Base-by-base conservation (phyloP, 2,113 vertebrate species). In the Actinemys pallida region DNA sequence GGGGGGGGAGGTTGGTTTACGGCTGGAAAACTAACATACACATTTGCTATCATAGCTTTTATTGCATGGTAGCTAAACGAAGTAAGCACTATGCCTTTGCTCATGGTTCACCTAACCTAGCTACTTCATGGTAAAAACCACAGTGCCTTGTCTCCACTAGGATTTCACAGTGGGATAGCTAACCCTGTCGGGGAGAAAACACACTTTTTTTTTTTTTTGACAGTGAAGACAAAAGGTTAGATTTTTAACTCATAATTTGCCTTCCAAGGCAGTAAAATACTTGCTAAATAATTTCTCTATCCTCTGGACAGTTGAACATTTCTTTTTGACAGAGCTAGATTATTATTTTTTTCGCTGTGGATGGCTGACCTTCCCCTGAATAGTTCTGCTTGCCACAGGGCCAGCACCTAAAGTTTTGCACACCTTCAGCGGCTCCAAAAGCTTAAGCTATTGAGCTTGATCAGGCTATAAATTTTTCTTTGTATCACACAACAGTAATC, bases 291-390 rank as follows among this genome's bases (percentile, higher is more conserved):
- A 81, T 39, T 5, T 56, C 8, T 53, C 24, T 11, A 54, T 10
- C 8, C 76, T 81, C 53, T 2, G 11, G 1, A 1, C 8, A 50
- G 69, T 0, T 0, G 11, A 59, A 11, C 42, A 56, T 8, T 0
- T 93, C 39, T 81, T 69, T 65, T 22, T n/a, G 45, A 39, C 3
- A 4, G 27, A 88, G 12, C 1, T 4, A 13, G n/a, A 39, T 84
- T n/a, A 45, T 76, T 76, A 7, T 45, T 76, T 22, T 25, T 45
- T 62, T 31, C 10, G 52, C 4, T 47, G 57, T 5, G 2, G 4
- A 65, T 85, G 14, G 42, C 27, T 10, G 6, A n/a, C 27, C 0
- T 0, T 81, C 65, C 10, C 6, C 25, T 57, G 10, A 45, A 2
- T 2, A 84, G 22, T 12, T 76, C 45, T 0, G 7, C 31, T 20